Conservation (phyloP, 1,140 invertebrate species). For the Arion vulgaris region DNA sequence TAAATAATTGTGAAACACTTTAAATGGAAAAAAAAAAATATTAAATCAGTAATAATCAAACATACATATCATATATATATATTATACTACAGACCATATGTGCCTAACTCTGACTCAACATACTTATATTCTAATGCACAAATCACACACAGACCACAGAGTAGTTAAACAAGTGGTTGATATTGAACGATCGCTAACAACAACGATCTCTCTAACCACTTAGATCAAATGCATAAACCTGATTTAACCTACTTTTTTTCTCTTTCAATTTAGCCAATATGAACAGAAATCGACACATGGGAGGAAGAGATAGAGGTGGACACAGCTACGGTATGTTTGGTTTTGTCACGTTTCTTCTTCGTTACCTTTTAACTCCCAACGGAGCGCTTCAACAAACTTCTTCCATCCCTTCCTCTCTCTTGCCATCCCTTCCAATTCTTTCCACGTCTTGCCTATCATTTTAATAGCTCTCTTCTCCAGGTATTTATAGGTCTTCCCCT, state of each 20-base stretch:
- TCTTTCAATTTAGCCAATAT: not conserved
- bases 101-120: not conserved
- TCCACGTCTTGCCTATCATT: too few relatives aligned
- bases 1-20: too few relatives aligned
- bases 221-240: not conserved
- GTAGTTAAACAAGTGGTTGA: too few relatives aligned
- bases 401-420: too few relatives aligned
- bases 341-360: not conserved
- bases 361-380: too few relatives aligned
- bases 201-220: not conserved
- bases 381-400: too few relatives aligned
- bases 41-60: too few relatives aligned
- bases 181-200: not conserved
- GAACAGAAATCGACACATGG: not conserved
- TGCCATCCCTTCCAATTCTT: too few relatives aligned
- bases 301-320: not conserved
- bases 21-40: too few relatives aligned
- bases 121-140: too few relatives aligned
- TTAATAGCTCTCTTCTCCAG: not conserved
- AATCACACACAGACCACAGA: too few relatives aligned
- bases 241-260: not conserved
- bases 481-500: not conserved
- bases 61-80: not conserved
- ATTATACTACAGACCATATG: not conserved
- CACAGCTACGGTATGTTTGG: not conserved